Evolutionary conservation across 1,140 invertebrate genomes (phyloP).

Genomic region (Augochlora pura): DNA sequence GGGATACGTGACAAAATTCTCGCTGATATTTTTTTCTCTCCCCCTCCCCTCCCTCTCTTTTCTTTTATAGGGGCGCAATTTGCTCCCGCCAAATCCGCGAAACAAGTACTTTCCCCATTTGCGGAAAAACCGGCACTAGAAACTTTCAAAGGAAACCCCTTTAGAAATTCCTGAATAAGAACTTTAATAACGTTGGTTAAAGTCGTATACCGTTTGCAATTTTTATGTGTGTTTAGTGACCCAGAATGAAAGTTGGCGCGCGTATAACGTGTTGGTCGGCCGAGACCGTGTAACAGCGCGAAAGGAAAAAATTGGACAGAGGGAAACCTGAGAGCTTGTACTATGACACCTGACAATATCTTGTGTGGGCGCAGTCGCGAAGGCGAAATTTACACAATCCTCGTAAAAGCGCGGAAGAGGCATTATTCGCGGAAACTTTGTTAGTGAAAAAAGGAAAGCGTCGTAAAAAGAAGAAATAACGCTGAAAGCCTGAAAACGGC

Average conservation of each 20-base stretch:
- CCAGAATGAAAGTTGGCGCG: not conserved
- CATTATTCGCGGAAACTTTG: not conserved
- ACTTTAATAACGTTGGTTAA: constrained; percentile 6
- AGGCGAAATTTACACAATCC: not conserved
- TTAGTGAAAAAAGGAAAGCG: not conserved
- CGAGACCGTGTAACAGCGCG: not conserved
- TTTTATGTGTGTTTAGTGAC: constrained; percentile 2
- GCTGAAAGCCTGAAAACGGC: not conserved
- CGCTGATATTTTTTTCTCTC: not conserved
- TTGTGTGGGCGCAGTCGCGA: not conserved
- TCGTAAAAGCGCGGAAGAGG: not conserved
- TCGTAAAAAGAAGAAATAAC: too few species aligned
- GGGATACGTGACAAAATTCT: not conserved
- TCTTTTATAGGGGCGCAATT: not conserved
- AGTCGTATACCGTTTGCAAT: constrained; percentile 3
- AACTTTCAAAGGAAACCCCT: constrained; percentile 1
- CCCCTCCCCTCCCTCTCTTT: too few species aligned
- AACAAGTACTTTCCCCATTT: not conserved
- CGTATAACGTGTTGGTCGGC: not conserved
- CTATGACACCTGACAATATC: constrained; percentile 1
- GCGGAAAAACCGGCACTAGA: not conserved
- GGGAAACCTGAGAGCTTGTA: not conserved
- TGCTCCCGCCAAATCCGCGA: not conserved
- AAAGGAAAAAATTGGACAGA: not conserved
- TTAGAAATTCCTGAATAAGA: not conserved